Conservation (phyloP, 2,888 invertebrate genomes). For the Andrena chrysosceles region DNA sequence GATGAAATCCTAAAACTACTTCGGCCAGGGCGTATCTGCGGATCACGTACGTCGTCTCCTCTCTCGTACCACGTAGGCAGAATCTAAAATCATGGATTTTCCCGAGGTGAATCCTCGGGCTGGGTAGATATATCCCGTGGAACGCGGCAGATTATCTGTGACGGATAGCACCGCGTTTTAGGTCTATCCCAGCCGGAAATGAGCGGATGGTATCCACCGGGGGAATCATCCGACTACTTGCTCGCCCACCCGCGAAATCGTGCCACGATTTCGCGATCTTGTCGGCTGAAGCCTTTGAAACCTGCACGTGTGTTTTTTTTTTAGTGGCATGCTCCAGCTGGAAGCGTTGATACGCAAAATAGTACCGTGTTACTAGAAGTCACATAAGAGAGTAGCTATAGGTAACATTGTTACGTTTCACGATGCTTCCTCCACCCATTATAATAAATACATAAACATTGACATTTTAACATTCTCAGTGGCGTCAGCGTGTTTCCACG, state of each 20-base stretch:
- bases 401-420: no score
- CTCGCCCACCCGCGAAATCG: conserved; percentile 24
- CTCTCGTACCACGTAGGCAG: conserved; percentile 46
- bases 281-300: not conserved
- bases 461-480: no score
- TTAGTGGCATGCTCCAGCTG: not conserved
- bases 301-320: not conserved
- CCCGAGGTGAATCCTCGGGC: not conserved
- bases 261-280: conserved; percentile 22
- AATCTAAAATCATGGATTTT: conserved; percentile 60
- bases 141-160: conserved; percentile 53
- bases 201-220: conserved; percentile 33
- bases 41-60: conserved; percentile 31
- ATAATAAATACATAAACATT: no score
- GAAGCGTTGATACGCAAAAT: not conserved
- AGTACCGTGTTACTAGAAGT: not conserved
- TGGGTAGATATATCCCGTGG: conserved; percentile 13
- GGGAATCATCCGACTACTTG: conserved; percentile 12
- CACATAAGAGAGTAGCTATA: not conserved
- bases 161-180: conserved; percentile 47
- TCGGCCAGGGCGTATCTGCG: conserved; percentile 7
- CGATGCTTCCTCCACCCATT: no score
- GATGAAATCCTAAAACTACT: conserved; percentile 54
- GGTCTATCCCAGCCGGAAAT: conserved; percentile 45
- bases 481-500: no score